Evolutionary conservation across 2,797 vertebrate species (phyloP).

Genomic region (Leuciscus waleckii): DNA sequence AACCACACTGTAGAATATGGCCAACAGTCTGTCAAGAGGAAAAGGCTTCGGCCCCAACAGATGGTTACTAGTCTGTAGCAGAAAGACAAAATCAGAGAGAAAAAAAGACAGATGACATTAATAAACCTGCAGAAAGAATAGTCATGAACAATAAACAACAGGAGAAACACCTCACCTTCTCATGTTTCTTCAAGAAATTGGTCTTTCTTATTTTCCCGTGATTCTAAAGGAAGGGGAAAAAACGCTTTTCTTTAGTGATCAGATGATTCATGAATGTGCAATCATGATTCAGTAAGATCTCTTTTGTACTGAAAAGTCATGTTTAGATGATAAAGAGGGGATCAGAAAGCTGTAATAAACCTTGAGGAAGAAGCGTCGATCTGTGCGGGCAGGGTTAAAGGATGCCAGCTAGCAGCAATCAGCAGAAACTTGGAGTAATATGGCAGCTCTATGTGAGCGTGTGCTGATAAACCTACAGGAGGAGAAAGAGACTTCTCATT

Average conservation of each 20-base stretch:
- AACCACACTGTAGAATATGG: conserved; percentile 96
- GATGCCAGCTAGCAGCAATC: conserved; percentile 97
- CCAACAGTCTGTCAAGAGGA: conserved; percentile 92
- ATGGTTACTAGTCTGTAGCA: conserved; percentile 92
- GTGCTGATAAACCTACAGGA: conserved; percentile 80
- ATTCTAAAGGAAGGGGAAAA: conserved; percentile 77
- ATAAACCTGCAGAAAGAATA: not conserved
- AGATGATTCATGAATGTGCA: not conserved
- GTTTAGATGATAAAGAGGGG: not conserved
- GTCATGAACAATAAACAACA: not conserved
- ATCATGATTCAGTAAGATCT: conserved; percentile 2
- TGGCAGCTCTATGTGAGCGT: conserved; percentile 93
- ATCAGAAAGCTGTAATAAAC: conserved; percentile 67
- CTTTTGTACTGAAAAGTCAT: not conserved
- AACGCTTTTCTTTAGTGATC: not conserved
- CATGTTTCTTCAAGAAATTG: conserved; percentile 94
- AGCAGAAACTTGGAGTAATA: conserved; percentile 98
- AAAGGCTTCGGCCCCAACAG: conserved; percentile 95
- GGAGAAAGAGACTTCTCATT: not conserved
- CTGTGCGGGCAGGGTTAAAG: conserved; percentile 95
- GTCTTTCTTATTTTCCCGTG: conserved; percentile 95
- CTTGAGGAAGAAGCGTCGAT: conserved; percentile 97
- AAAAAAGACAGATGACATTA: not conserved
- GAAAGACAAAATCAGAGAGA: not conserved
- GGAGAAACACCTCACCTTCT: conserved; percentile 82